Conservation (phyloP, 2,113 vertebrate genomes). For the Lophotis ruficrista region DNA sequence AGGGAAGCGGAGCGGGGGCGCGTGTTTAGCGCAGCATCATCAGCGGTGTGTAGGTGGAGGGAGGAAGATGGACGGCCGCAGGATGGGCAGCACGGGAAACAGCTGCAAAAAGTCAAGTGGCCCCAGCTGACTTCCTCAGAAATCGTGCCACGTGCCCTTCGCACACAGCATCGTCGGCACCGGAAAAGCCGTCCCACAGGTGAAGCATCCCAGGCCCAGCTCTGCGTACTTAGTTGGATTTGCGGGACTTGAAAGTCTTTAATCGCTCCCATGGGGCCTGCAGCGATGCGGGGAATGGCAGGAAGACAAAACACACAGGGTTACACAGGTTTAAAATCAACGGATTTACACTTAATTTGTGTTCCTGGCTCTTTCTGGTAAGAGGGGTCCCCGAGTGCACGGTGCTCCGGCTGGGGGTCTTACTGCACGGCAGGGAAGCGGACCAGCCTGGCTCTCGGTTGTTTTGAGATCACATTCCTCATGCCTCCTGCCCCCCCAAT, state of each 20-base stretch:
- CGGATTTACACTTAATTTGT: neutral
- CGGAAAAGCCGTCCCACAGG: neutral
- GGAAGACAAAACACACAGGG: neutral
- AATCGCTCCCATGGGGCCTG: accelerated
- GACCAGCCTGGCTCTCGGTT: neutral
- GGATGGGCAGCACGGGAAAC: neutral
- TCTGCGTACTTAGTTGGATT: neutral
- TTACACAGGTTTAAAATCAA: neutral
- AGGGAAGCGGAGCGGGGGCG: neutral
- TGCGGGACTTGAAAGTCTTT: neutral
- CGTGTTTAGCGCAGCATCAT: neutral
- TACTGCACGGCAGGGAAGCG: accelerated
- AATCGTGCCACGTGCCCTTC: neutral
- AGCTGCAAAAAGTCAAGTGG: neutral
- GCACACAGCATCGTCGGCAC: neutral
- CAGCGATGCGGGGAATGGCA: accelerated
- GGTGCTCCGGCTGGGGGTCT: neutral
- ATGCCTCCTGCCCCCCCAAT: too few species aligned
- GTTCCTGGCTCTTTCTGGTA: neutral
- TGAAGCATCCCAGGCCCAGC: neutral
- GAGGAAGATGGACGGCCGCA: neutral
- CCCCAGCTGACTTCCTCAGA: neutral
- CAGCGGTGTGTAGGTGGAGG: neutral
- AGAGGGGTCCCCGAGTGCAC: accelerated
- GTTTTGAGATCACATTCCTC: neutral